phyloP scores from a whole-genome alignment of 2,113 vertebrate species.

The Xenus cinereus region DNA sequence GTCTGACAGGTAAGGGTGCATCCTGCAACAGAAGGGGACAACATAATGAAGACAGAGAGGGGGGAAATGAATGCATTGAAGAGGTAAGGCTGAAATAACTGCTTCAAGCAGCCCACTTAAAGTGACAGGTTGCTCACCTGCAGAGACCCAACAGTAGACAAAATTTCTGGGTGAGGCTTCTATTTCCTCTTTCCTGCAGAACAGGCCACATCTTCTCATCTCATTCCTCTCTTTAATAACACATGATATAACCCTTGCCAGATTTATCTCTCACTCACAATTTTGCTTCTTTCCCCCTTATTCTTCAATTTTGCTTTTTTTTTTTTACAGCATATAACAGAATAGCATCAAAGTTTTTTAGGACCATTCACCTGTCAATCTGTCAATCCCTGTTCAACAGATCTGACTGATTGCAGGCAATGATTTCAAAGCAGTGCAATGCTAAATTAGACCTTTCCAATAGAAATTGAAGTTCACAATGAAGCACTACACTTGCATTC shows the following conservation, averaged over 20 bases:
- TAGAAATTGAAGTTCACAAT: background rate
- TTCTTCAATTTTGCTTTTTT: background rate
- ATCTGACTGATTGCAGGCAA: background rate
- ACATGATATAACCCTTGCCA: background rate
- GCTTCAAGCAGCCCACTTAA: background rate
- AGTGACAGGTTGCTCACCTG: background rate
- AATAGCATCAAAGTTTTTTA: background rate
- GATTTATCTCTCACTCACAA: background rate
- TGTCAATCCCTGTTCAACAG: background rate
- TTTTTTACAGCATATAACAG: background rate
- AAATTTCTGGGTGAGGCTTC: background rate
- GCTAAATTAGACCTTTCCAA: background rate
- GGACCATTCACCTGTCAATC: background rate
- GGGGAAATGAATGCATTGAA: fast-evolving
- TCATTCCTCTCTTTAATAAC: background rate
- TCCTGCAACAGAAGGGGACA: background rate
- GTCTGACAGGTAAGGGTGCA: background rate
- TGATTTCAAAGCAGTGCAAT: background rate
- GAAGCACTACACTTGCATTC: background rate
- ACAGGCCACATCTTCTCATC: background rate
- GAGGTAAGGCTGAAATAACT: background rate
- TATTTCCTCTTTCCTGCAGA: background rate
- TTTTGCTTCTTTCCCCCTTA: background rate
- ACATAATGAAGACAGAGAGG: background rate
- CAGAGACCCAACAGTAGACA: background rate